phyloP scores from a whole-genome alignment of 2,113 vertebrate genomes.

The Anthoscopus minutus region DNA sequence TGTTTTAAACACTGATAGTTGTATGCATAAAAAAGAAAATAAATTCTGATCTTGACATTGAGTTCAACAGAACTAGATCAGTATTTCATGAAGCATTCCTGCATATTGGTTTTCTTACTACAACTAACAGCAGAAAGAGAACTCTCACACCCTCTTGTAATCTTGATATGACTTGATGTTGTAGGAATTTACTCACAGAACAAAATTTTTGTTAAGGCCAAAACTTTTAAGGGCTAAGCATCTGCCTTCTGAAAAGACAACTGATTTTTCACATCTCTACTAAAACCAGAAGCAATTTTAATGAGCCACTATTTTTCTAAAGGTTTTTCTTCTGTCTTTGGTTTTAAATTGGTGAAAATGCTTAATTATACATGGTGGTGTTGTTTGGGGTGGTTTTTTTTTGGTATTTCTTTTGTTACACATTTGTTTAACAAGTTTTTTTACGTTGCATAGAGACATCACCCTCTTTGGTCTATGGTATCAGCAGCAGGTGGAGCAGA shows the following conservation, averaged over 20 bases:
- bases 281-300: background rate
- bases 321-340: background rate
- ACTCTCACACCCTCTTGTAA: background rate
- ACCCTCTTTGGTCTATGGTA: background rate
- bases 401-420: background rate
- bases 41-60: background rate
- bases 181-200: background rate
- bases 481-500: background rate
- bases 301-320: background rate
- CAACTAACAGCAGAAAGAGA: background rate
- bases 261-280: background rate
- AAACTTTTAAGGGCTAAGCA: background rate
- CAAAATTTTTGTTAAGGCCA: background rate
- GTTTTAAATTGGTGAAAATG: background rate
- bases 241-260: background rate
- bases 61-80: rapidly evolving
- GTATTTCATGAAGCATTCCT: background rate
- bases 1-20: background rate
- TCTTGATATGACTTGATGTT: background rate
- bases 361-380: background rate
- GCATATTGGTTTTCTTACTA: background rate
- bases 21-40: background rate
- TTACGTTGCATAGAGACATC: background rate
- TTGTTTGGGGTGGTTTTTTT: background rate
- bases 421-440: background rate